phyloP scores from a whole-genome alignment of 2,888 invertebrate genomes.

The Merodon equestris region DNA sequence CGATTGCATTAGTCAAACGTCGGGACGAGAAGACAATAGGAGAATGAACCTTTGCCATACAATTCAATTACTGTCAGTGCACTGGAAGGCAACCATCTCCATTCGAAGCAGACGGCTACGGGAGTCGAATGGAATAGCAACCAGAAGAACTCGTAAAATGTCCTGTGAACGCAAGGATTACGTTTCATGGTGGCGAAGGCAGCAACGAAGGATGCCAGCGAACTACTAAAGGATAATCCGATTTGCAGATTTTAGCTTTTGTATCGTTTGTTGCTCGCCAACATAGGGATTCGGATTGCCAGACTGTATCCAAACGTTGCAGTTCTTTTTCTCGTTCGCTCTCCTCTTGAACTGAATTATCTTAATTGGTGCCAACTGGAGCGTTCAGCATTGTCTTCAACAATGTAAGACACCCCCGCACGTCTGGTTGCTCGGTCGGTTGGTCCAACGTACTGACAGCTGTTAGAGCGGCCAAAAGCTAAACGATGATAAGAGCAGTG shows the following conservation, averaged over 20 bases:
- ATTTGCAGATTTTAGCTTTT: constrained; percentile 63
- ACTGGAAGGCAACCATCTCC: constrained; percentile 32
- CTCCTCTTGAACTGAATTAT: constrained; percentile 31
- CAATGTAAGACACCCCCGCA: constrained; percentile 36
- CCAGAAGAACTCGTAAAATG: constrained; percentile 23
- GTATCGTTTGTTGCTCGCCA: constrained; percentile 29
- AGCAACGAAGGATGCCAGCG: constrained; percentile 34
- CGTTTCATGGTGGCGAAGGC: constrained; percentile 51
- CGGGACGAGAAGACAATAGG: not conserved
- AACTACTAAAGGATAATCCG: constrained; percentile 56
- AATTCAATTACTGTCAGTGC: constrained; percentile 64
- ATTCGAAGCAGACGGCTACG: constrained; percentile 19
- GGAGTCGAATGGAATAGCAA: constrained; percentile 24
- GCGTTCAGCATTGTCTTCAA: constrained; percentile 57
- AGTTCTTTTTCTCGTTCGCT: too few species aligned
- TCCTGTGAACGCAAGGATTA: constrained; percentile 51
- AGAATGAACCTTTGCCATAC: constrained; percentile 30
- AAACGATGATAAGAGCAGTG: constrained; percentile 53
- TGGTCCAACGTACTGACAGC: constrained; percentile 3
- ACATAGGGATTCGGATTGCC: constrained; percentile 26
- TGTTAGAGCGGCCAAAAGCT: constrained; percentile 51
- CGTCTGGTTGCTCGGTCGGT: not conserved
- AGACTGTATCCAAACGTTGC: not conserved
- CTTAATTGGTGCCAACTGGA: constrained; percentile 62
- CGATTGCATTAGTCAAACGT: constrained; percentile 18